These are phyloP conservation scores for Mugil cephalus DNA, from an alignment of 2,113 vertebrate genomes.

Conservation along the genomic window DNA sequence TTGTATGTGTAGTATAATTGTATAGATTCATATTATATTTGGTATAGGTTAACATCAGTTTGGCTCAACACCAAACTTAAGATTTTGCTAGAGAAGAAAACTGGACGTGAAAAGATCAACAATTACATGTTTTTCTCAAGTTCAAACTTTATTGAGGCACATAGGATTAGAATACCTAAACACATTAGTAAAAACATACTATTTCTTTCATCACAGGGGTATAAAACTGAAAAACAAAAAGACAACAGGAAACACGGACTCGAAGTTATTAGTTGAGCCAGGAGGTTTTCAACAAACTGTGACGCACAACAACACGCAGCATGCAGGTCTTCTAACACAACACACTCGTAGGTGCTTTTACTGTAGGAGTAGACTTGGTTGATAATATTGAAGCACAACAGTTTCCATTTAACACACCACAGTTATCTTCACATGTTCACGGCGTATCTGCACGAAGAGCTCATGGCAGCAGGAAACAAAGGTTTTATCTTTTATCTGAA, in stretches of 20 bases:
- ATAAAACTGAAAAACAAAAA: constrained; percentile 17
- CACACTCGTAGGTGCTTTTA: neutral
- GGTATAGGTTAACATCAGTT: too few relatives aligned
- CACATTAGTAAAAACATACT: constrained; percentile 49
- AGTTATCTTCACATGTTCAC: constrained; percentile 17
- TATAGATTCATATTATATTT: too few relatives aligned
- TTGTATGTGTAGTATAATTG: too few relatives aligned
- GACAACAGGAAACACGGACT: constrained; percentile 10
- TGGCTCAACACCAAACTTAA: too few relatives aligned
- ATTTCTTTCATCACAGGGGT: constrained; percentile 2
- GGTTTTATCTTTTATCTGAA: neutral
- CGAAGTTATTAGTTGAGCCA: constrained; percentile 3
- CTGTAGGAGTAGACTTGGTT: neutral
- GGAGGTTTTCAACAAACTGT: constrained; percentile 7
- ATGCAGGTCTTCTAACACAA: constrained; percentile 41
- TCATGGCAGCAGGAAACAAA: neutral
- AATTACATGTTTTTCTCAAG: neutral
- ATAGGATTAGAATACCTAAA: constrained; percentile 30
- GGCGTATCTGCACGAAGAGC: constrained; percentile 30
- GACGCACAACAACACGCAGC: constrained; percentile 42
- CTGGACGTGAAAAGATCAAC: too few relatives aligned
- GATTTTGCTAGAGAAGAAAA: neutral
- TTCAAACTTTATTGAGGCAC: constrained; percentile 72
- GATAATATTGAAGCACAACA: neutral
- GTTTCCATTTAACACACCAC: constrained; percentile 25